Evolutionary conservation across 2,888 invertebrate species (phyloP), one percentile per base, ranked within the genome.

Genomic region (Tortricodes alternella): DNA sequence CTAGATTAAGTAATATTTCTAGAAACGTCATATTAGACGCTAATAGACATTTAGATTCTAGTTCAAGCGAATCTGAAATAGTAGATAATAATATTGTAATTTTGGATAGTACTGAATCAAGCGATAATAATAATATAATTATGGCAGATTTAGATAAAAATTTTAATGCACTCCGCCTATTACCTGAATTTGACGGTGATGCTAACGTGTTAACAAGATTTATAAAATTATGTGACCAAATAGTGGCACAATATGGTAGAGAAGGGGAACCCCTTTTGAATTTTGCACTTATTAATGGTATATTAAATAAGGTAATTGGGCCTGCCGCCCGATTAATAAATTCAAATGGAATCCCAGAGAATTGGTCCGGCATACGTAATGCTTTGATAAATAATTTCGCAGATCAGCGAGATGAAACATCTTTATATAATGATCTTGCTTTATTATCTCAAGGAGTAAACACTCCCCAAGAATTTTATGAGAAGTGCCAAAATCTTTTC

Each of bases 321-420:
- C 51, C 65, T 3, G 70, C 68, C 0, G 63, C 66, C 8, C 37
- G 65, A 1, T 29, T 49, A 1, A 67, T 70, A 8, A 69, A 66
- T 21, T 59, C 67, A 0, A 67, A 67, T 7, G 66, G 71, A 0
- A 65, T 67, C 1, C 63, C 66, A 0, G 62, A 62, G 1, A 59
- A 32, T 19, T 71, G 68, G 68, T 5, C 15, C 1, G 65, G 64
- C 8, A 65, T 64, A 19, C 39, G 64, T n/a, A 57, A 27, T 19
- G 43, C 60, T 3, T 29, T 70, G 9, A 62, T 66, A 18, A 68
- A 68, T 59, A 67, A 66, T 48, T 70, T 70, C 43, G 32, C 64
- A 0, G 67, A 68, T 19, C 68, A 67, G 9, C 41, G 66, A 9
- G 66, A 68, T 32, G 67, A 69, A 29, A 68, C 66, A 0, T 23